A percentile compares a stretch with the other conserved stretches of the same genome.
Evolutionary conservation across 2,888 invertebrate genomes (phyloP).

Genomic region (Cactoblastis cactorum): DNA sequence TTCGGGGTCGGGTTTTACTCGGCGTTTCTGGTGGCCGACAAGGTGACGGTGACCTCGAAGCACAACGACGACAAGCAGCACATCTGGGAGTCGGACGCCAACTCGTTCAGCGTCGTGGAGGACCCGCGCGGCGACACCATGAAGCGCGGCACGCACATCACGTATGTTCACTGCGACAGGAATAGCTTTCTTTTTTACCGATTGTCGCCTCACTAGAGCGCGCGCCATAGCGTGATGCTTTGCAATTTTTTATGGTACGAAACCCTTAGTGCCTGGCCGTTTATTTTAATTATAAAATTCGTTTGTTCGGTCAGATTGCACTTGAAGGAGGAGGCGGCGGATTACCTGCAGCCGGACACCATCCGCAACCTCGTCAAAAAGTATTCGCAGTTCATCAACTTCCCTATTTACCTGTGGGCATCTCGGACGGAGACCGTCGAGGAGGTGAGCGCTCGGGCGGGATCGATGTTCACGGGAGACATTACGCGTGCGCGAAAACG

Average conservation of each 20-base stretch:
- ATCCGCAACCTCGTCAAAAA: conserved; percentile 95
- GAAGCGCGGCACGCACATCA: conserved; percentile 92
- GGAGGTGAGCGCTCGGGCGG: conserved; percentile 23
- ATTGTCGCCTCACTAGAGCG: too few species aligned
- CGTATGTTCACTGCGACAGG: too few species aligned
- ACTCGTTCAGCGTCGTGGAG: conserved; percentile 91
- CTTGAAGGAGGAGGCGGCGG: conserved; percentile 97
- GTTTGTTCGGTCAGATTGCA: conserved; percentile 81
- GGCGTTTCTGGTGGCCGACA: conserved; percentile 97
- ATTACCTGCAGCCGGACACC: conserved; percentile 96
- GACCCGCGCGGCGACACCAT: conserved; percentile 97
- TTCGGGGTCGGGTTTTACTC: conserved; percentile 99
- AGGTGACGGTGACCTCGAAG: conserved; percentile 97
- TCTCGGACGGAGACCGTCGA: conserved; percentile 59
- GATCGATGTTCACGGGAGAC: too few species aligned
- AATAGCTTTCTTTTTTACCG: too few species aligned
- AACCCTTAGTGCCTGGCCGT: too few species aligned
- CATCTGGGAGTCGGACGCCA: conserved; percentile 99
- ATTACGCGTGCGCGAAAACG: too few species aligned
- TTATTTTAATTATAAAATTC: neutral
- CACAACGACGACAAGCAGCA: conserved; percentile 96
- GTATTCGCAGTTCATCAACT: conserved; percentile 99
- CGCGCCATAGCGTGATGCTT: too few species aligned
- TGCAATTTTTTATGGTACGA: too few species aligned
- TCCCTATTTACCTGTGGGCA: conserved; percentile 97